phyloP scores from a whole-genome alignment of 2,113 vertebrate genomes.

The Empidonax alnorum region DNA sequence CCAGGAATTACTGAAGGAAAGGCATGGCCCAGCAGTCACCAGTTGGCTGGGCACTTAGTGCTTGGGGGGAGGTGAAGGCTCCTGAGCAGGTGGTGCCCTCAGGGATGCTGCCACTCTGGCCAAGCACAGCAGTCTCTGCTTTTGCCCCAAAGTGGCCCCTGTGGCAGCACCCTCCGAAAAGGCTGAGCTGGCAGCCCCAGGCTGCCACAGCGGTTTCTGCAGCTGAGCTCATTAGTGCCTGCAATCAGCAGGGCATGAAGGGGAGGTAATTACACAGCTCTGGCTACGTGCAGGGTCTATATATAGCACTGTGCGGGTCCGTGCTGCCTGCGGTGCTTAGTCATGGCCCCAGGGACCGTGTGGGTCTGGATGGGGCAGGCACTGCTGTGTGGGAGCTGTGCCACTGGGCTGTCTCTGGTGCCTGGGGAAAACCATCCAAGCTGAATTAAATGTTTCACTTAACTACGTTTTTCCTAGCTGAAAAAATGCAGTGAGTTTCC shows the following conservation, averaged over 20 bases:
- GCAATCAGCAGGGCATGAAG: slow-evolving; percentile 27
- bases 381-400: fast-evolving
- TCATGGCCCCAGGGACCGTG: neutral
- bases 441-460: neutral
- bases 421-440: neutral
- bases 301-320: neutral
- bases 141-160: fast-evolving
- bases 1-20: neutral
- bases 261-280: neutral
- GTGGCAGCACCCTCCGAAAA: fast-evolving
- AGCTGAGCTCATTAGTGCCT: slow-evolving; percentile 44
- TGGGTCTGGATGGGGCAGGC: neutral
- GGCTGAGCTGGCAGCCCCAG: neutral
- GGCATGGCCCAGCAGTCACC: neutral
- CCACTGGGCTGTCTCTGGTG: fast-evolving
- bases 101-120: neutral
- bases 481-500: neutral
- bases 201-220: neutral
- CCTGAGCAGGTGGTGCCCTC: fast-evolving
- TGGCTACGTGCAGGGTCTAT: neutral
- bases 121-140: neutral
- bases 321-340: neutral
- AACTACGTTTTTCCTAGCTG: neutral
- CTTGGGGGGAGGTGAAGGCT: neutral
- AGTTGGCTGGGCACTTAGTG: fast-evolving